Conservation (phyloP, 1,140 invertebrate genomes). For the Ditylenchus dipsaci region DNA sequence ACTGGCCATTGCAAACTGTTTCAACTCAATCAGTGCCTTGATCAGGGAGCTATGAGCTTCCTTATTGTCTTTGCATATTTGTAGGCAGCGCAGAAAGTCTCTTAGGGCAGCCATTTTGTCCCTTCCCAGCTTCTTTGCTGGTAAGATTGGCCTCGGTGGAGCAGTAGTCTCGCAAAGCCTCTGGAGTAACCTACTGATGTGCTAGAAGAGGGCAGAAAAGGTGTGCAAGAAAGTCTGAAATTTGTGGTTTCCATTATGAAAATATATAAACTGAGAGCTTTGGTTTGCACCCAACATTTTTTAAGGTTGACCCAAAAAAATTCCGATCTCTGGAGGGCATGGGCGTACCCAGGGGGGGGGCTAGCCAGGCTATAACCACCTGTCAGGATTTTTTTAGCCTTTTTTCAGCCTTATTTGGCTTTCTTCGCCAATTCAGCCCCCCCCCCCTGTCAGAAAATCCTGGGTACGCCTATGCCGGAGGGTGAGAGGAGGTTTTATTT, state of each 20-base stretch:
- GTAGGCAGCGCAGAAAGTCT: slow-evolving; percentile 7
- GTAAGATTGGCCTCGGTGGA: slow-evolving; percentile 11
- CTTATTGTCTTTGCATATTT: slow-evolving; percentile 4
- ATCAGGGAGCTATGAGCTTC: slow-evolving; percentile 7
- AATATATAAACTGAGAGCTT: neutral
- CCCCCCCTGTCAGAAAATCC: too few relatives aligned
- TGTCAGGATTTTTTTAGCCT: too few relatives aligned
- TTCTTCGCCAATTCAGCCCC: too few relatives aligned
- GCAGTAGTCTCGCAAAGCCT: slow-evolving; percentile 6
- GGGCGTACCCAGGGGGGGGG: too few relatives aligned
- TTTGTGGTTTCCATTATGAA: neutral
- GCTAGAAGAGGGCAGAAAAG: neutral
- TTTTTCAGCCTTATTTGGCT: too few relatives aligned
- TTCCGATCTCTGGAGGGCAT: too few relatives aligned
- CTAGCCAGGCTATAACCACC: too few relatives aligned
- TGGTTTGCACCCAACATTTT: neutral
- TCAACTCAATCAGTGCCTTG: slow-evolving; percentile 12
- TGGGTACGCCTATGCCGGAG: too few relatives aligned
- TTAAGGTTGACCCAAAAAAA: too few relatives aligned
- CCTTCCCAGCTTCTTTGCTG: slow-evolving; percentile 21
- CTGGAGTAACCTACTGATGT: neutral
- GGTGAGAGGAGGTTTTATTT: too few relatives aligned
- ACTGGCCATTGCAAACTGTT: slow-evolving; percentile 7
- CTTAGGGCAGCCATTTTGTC: slow-evolving; percentile 17
- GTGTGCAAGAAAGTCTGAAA: neutral